Percentiles rank a stretch among this genome's conserved stretches.
Conservation (phyloP, 2,113 vertebrate species). For the Hemibagrus wyckioides region DNA sequence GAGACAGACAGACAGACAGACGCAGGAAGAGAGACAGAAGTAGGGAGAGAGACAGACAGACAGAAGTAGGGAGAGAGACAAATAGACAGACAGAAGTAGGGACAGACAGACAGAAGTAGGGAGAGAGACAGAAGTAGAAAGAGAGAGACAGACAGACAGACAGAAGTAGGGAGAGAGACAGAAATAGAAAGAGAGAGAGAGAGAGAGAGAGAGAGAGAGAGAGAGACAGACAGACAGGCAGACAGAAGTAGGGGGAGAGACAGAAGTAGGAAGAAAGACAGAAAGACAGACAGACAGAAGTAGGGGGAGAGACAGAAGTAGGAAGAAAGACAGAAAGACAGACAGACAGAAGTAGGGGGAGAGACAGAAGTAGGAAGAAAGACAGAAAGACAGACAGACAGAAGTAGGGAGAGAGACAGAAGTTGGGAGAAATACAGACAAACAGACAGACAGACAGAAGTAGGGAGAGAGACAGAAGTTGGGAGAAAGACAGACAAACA, state of each 20-base stretch:
- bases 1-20: slow-evolving; percentile 14
- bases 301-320: no score
- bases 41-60: neutral
- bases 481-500: neutral
- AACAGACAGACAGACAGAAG: slow-evolving; percentile 23
- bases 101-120: slow-evolving; percentile 1
- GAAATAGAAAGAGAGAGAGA: neutral
- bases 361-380: no score
- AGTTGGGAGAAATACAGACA: neutral
- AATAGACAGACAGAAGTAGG: slow-evolving; percentile 16
- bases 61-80: no score
- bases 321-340: slow-evolving; percentile 27
- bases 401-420: no score
- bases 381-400: slow-evolving; percentile 8
- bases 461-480: slow-evolving; percentile 8
- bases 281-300: slow-evolving; percentile 8
- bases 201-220: slow-evolving; percentile 12
- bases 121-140: slow-evolving; percentile 8
- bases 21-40: no score
- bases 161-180: no score
- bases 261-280: slow-evolving; percentile 1
- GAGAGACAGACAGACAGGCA: no score
- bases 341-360: neutral
- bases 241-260: no score
- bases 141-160: no score